Evolutionary conservation across 2,113 vertebrate genomes (phyloP).

Genomic region (Chaetodon auriga): DNA sequence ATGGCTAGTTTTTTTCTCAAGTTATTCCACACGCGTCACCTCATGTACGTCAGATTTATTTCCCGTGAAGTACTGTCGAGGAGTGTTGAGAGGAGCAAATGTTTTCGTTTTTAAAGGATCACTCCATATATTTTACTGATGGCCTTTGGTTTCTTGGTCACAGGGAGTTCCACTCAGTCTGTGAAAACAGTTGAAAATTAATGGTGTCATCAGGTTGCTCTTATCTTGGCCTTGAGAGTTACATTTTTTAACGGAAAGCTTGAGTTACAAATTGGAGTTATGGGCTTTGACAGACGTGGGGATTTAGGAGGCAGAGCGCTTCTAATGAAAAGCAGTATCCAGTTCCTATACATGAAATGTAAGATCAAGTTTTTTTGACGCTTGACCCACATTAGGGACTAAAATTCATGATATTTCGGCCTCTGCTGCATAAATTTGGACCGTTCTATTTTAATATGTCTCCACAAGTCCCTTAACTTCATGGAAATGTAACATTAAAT

Average conservation of each 20-base stretch:
- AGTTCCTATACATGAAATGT: background rate
- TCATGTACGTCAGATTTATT: conserved; percentile 1
- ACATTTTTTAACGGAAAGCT: no score
- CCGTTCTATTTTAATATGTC: background rate
- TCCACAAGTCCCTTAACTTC: background rate
- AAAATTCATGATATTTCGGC: background rate
- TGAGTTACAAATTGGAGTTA: no score
- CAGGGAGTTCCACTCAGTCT: no score
- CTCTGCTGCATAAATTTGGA: background rate
- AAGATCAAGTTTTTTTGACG: background rate
- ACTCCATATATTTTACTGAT: background rate
- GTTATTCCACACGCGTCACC: background rate
- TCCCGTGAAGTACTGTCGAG: conserved; percentile 4
- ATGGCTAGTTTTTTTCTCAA: background rate
- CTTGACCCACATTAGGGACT: background rate
- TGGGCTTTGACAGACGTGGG: no score
- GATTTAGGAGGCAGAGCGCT: no score
- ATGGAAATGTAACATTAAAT: background rate
- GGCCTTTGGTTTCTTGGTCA: no score
- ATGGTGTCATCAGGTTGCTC: no score
- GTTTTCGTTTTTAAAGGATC: background rate
- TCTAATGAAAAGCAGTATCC: no score
- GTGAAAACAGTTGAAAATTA: no score
- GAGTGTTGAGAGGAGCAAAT: background rate
- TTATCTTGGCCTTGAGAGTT: no score